Evolutionary conservation across 2,797 vertebrate species (phyloP), one percentile per base, ranked within the genome.

Genomic region (Enteromius treurensis): DNA sequence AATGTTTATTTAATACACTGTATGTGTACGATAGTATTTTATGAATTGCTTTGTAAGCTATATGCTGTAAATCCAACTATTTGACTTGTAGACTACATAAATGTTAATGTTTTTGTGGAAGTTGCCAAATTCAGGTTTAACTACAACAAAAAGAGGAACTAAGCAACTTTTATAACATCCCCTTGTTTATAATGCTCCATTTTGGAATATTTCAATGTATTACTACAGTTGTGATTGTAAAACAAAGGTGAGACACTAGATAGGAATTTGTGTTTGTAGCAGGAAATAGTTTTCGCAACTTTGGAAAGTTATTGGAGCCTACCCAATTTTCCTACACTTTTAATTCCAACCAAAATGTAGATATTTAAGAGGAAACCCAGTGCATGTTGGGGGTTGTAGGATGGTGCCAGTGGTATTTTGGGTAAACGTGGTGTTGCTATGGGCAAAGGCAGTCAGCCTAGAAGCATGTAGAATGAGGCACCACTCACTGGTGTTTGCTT

Each of bases 251-350:
- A 87, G 81, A 83, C 81, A 86, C 86, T 87, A 83, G 87, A 88
- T 89, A 84, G 86, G 87, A 88, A 90, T 89, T 89, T 89, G 78
- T 64, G 37, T 64, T 85, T 88, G 87, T 87, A 89, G 89, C 86
- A 84, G 77, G 79, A 81, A 84, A 82, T 67, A 40, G 79, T 77
- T 83, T 83, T 77, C 45, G 69, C 79, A 86, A 81, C 40, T 47
- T 80, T 45, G 74, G 40, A 68, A 79, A 40, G 58, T 69, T 75
- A 55, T 68, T 75, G 67, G 67, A 45, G 37, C 13, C n/a, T 78
- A 67, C 70, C 53, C 76, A 82, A 5, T 47, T 64, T 82, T 71
- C 34, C 73, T 29, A 79, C 11, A 75, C 67, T 68, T 55, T 14
- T 87, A 34, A 77, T 77, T 23, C 77, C 80, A 49, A 47, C 15